These are phyloP conservation scores for Acanthosoma haemorrhoidale DNA, from an alignment of 2,888 invertebrate genomes.

Conservation along the genomic window DNA sequence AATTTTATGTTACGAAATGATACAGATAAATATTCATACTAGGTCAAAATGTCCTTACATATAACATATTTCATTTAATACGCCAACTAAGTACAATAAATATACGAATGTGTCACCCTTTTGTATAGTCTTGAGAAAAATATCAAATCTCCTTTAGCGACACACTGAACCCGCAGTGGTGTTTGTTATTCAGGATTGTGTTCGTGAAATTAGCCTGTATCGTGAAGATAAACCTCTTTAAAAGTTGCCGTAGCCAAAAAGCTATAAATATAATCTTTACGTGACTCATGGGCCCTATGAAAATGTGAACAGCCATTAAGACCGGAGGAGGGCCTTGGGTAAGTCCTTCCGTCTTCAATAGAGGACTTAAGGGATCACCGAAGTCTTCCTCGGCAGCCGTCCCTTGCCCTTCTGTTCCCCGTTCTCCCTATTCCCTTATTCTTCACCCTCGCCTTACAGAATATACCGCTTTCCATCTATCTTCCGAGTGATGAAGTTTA, in stretches of 20 bases:
- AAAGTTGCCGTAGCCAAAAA: background rate
- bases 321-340: background rate
- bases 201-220: background rate
- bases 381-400: background rate
- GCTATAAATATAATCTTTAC: background rate
- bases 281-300: background rate
- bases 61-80: no score
- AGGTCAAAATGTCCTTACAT: no score
- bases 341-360: background rate
- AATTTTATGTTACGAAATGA: no score
- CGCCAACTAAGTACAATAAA: no score
- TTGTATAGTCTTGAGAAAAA: no score
- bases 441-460: no score
- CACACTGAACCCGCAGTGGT: background rate
- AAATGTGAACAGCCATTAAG: conserved; percentile 1
- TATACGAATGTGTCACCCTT: no score
- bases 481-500: background rate
- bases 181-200: background rate
- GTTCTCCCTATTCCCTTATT: background rate
- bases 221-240: background rate
- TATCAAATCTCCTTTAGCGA: no score
- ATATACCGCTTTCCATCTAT: background rate
- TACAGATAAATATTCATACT: no score
- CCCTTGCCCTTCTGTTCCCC: background rate
- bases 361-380: background rate